phyloP scores from a whole-genome alignment of 2,113 vertebrate genomes.

The Eurystomus gularis region DNA sequence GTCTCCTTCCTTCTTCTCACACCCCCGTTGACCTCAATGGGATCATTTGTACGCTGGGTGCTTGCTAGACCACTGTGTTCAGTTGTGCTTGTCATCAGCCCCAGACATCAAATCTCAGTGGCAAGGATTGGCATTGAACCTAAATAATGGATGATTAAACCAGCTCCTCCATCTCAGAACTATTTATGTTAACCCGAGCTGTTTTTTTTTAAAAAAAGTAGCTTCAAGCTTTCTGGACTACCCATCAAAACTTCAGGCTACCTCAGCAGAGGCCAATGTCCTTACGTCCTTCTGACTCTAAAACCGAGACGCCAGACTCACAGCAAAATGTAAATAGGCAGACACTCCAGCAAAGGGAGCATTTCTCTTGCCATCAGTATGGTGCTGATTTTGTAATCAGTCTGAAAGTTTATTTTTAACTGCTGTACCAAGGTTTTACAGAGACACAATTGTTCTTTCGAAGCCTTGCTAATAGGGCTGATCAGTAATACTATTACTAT shows the following conservation, averaged over 20 bases:
- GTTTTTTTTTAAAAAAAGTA: background rate
- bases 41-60: background rate
- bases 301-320: background rate
- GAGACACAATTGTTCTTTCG: conserved; percentile 49
- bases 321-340: background rate
- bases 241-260: background rate
- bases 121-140: background rate
- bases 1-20: background rate
- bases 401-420: conserved; percentile 47
- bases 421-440: conserved; percentile 34
- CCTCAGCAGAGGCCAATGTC: background rate
- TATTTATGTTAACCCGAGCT: background rate
- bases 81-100: background rate
- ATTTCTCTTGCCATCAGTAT: background rate
- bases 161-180: background rate
- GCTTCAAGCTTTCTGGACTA: background rate
- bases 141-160: background rate
- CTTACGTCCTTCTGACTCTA: background rate
- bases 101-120: background rate
- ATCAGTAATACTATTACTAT: conserved; percentile 44
- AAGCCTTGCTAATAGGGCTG: conserved; percentile 20
- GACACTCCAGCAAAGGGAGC: background rate
- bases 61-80: background rate
- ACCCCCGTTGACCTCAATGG: background rate
- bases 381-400: conserved; percentile 12